Base-by-base conservation (phyloP, 2,888 invertebrate genomes). In the Erebia aethiops region DNA sequence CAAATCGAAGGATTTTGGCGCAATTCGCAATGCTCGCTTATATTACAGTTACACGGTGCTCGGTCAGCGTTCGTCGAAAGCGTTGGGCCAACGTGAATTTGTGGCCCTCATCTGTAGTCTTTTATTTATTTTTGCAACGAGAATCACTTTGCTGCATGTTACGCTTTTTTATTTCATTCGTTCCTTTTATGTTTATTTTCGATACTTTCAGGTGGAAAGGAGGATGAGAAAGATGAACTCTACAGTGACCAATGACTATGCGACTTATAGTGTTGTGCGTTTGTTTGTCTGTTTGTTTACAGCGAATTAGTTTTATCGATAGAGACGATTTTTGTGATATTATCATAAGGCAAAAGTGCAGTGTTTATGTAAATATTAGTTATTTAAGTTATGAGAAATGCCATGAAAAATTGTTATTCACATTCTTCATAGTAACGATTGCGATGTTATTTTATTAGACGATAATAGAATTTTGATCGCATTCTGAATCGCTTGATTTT, bases 251-350 rank as follows among this genome's bases (percentile, higher is more conserved):
- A 88, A 81, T 92, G 87, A 91, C 87, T 85, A 79, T 71, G 69
- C 73, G 52, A n/a, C n/a, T 72, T 67, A 81, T 82, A 85, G 84
- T 87, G 84, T 84, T 83, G 83, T 81, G 77, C 77, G 82, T 83
- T 80, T 79, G 76, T 79, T 80, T 81, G 82, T 83, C 80, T 79
- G 76, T 79, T 80, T 81, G 74, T 81, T 79, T 80, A 79, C 76
- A 82, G 82, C 81, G 80, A 76, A 83, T 83, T 78, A 75, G 75
- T 72, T 73, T 78, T 79, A 85, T 92, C 92, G 92, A 86, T 78
- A 92, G 84, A 85, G 92, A 92, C 92, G 92, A 92, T 90, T 75
- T 80, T 87, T 92, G 92, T 93, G 92, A 93, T 92, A 92, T 92
- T 92, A 92, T 83, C 84, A 82, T 92, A 91, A 91, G 92, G 81